Evolutionary conservation across 53 echinoderm and acorn worm species (phyloP), one percentile per base, ranked within the genome.

Genomic region (Arbacia lixula): DNA sequence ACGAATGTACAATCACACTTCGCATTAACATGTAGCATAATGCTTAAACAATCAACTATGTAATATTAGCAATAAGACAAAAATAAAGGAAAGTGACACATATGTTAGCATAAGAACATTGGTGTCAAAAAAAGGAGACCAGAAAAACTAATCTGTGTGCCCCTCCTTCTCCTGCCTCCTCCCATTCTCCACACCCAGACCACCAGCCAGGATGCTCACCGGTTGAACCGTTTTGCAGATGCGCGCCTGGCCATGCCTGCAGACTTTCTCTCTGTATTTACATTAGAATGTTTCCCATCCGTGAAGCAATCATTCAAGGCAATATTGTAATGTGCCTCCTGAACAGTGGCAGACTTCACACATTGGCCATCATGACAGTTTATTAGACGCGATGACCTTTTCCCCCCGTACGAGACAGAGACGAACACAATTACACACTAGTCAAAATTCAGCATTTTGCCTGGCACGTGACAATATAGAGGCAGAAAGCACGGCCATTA

Each of bases 301-400:
- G 69, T 69, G 69, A 69, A 69, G 69, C 69, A 41, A 69, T 69
- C 26, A 69, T 69, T 69, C 69, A 69, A 69, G 43, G 69, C 43
- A 43, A 69, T 69, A 69, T 69, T 69, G 24, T 43, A 69, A 69
- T 69, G 69, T 69, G 69, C 69, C 69, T 69, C 24, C 41, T 27
- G 43, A n/a, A 57, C n/a, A 36, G 37, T 43, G 28, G 69, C 24
- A 69, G 69, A 69, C 69, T 69, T 66, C 43, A 69, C 43, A 43
- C 69, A 42, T 43, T 43, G 19, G 17, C 69, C 69, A 69, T 69
- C 69, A 69, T 69, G 40, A 43, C 29, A 43, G 37, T 42, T 43
- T 42, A 69, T 69, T 69, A 69, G 43, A 69, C 43, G n/a, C 43
- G 69, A 69, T 69, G 69, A 69, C 69, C 69, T 69, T 69, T 69